A percentile compares a stretch with the other conserved stretches of the same genome.
phyloP scores from a whole-genome alignment of 2,888 invertebrate species.

The Suillia variegata region DNA sequence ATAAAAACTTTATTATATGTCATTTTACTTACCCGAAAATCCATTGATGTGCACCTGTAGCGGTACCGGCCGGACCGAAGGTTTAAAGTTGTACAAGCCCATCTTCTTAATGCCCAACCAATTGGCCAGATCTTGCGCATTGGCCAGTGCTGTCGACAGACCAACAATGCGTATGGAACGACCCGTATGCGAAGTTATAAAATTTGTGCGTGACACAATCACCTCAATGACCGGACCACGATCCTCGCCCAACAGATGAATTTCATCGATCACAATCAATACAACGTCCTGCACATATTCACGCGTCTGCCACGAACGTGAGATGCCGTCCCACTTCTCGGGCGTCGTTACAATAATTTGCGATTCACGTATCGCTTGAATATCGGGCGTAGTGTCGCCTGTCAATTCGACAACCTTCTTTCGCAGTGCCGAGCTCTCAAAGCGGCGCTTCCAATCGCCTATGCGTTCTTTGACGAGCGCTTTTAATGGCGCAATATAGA shows the following conservation, averaged over 20 bases:
- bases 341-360: slow-evolving; percentile 98
- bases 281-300: slow-evolving; percentile 91
- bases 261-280: slow-evolving; percentile 96
- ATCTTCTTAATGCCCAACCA: slow-evolving; percentile 91
- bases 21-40: slow-evolving; percentile 73
- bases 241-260: slow-evolving; percentile 92
- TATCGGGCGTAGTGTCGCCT: slow-evolving; percentile 87
- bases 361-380: slow-evolving; percentile 78
- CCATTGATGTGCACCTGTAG: slow-evolving; percentile 90
- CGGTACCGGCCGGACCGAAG: slow-evolving; percentile 97
- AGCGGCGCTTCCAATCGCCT: slow-evolving; percentile 88
- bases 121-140: slow-evolving; percentile 93
- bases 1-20: no score
- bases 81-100: slow-evolving; percentile 97
- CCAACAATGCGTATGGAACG: slow-evolving; percentile 87
- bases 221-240: slow-evolving; percentile 92
- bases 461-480: slow-evolving; percentile 96
- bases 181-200: slow-evolving; percentile 88
- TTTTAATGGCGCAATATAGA: slow-evolving; percentile 98
- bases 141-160: slow-evolving; percentile 95
- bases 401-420: slow-evolving; percentile 94
- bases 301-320: slow-evolving; percentile 96
- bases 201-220: slow-evolving; percentile 96
- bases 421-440: slow-evolving; percentile 70
- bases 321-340: slow-evolving; percentile 99